Base-by-base conservation (phyloP, 1,140 invertebrate genomes). In the Pygmarrhopalites habei region DNA sequence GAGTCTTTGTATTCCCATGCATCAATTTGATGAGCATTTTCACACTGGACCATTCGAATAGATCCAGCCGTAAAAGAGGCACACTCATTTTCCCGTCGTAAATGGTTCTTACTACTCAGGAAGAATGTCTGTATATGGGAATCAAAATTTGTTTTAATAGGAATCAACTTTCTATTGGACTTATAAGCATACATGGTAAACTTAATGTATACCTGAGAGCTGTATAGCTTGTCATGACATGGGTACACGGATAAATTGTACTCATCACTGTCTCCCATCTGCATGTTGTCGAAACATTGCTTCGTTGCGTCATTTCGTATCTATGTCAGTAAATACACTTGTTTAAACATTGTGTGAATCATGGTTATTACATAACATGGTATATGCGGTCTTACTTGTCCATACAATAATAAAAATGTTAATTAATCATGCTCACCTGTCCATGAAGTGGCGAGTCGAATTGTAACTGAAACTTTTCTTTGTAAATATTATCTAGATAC, bases 221-320 rank as follows among this genome's bases (percentile, higher is more conserved):
- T 74, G 67, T 82, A 84, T 23, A 86, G 74, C 60, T 81, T 81
- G 7, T 76, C 73, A 78, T 92, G 89, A 74, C 90, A 92, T 53
- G 76, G 77, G 76, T 89, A 92, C 49, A 88, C 72, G 32, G 88
- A 88, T 57, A 89, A 74, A 66, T 82, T 76, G 72, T 86, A 85
- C 1, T 83, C 79, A 55, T 82, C 79, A 58, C 86, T 82, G 69
- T 87, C 87, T 69, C 84, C 81, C 46, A 84, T 78, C 72, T 89
- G 86, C 61, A 93, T 76, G 71, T 85, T 87, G 77, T 94, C 90
- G 44, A 92, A 77, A 77, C 90, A 93, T 56, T 90, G 75, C 58
- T 82, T 80, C 1, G 79, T 79, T 10, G 73, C 62, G 39, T 77
- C 75, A 47, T 71, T 71, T 28, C 67, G 63, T 0, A 70, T 49